These are phyloP conservation scores for Acromyrmex echinatior DNA, from an alignment of 1,140 invertebrate genomes.

Conservation along the genomic window DNA sequence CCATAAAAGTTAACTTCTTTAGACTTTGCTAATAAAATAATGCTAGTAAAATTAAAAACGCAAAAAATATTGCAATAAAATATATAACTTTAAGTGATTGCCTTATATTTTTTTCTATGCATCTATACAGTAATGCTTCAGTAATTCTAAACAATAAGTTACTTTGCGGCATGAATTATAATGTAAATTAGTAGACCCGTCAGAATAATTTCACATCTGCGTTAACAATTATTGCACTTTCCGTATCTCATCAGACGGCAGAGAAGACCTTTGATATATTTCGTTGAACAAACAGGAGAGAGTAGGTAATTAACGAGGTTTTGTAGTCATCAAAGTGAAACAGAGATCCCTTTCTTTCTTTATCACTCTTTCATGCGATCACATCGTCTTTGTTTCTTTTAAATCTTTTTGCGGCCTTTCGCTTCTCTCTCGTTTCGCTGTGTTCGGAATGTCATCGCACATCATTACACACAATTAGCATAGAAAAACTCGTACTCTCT, in stretches of 20 bases:
- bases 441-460: constrained; percentile 51
- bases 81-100: background rate
- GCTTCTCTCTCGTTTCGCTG: background rate
- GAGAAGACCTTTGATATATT: constrained; percentile 44
- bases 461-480: constrained; percentile 69
- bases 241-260: constrained; percentile 2
- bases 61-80: background rate
- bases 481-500: constrained; percentile 60
- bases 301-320: constrained; percentile 67
- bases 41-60: background rate
- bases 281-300: constrained; percentile 23
- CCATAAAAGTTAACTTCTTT: background rate
- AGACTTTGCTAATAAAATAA: background rate
- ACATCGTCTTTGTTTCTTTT: constrained; percentile 32
- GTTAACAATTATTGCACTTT: constrained; percentile 9
- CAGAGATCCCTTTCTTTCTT: constrained; percentile 3
- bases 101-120: background rate
- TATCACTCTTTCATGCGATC: background rate
- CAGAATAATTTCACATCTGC: constrained; percentile 23
- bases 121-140: background rate
- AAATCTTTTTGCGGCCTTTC: constrained; percentile 21
- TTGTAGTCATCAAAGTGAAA: constrained; percentile 54
- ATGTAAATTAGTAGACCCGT: background rate
- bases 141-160: background rate
- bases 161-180: background rate